phyloP scores from a whole-genome alignment of 2,888 invertebrate species.

The Tortrix viridana region DNA sequence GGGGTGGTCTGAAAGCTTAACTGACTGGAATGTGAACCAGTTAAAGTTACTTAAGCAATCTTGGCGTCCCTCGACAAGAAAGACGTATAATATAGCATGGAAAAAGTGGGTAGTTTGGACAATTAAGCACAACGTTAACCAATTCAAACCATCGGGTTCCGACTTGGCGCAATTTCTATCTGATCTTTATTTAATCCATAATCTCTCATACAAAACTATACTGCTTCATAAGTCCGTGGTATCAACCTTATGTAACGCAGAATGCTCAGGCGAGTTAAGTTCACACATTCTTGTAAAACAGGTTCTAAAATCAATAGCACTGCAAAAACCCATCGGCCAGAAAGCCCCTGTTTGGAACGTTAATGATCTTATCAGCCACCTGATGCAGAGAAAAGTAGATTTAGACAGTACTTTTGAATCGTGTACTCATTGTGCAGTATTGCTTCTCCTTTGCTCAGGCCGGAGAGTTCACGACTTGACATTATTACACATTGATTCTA shows the following conservation, averaged over 20 bases:
- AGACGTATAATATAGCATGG: slow-evolving; percentile 37
- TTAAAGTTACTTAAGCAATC: slow-evolving; percentile 9
- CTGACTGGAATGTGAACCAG: slow-evolving; percentile 9
- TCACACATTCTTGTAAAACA: slow-evolving; percentile 37
- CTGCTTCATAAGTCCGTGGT: slow-evolving; percentile 41
- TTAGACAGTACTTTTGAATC: slow-evolving; percentile 6
- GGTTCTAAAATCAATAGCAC: slow-evolving; percentile 37
- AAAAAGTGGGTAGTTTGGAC: slow-evolving; percentile 36
- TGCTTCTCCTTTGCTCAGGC: slow-evolving; percentile 33
- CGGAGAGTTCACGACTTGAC: slow-evolving; percentile 38
- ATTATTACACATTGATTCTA: slow-evolving; percentile 8
- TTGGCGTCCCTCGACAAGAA: slow-evolving; percentile 34
- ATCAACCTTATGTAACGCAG: slow-evolving; percentile 38
- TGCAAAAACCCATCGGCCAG: slow-evolving; percentile 16
- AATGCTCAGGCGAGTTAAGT: slow-evolving; percentile 24
- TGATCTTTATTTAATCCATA: slow-evolving; percentile 33
- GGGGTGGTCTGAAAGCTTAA: slow-evolving; percentile 39
- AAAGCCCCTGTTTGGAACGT: slow-evolving; percentile 37
- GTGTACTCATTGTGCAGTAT: slow-evolving; percentile 18
- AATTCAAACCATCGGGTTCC: slow-evolving; percentile 7
- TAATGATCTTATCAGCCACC: slow-evolving; percentile 7
- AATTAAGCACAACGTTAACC: neutral
- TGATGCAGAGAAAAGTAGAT: neutral
- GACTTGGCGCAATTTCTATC: slow-evolving; percentile 21
- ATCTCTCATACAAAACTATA: slow-evolving; percentile 40